Conservation (phyloP, 2,113 vertebrate genomes). For the Labeo rohita region DNA sequence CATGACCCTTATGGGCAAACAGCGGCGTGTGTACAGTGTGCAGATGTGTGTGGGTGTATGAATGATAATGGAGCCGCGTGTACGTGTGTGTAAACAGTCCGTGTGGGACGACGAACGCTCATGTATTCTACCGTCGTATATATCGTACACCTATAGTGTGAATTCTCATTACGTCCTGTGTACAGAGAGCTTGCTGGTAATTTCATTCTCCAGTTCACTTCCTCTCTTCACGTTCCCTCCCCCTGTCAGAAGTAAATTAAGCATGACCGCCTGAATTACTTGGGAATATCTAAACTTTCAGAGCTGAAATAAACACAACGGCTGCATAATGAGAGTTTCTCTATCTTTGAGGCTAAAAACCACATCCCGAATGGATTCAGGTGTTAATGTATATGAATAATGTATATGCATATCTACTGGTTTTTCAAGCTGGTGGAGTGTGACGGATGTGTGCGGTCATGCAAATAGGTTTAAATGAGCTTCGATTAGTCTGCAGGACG, state of each 20-base stretch:
- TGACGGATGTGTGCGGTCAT: neutral
- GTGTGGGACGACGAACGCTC: neutral
- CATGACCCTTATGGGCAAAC: constrained; percentile 15
- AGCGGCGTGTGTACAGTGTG: neutral
- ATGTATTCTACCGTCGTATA: neutral
- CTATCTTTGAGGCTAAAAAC: neutral
- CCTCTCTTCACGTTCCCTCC: neutral
- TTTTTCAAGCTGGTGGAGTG: neutral
- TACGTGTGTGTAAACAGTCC: neutral
- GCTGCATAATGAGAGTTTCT: neutral
- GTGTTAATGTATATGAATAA: neutral
- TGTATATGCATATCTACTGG: neutral
- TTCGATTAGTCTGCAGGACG: neutral
- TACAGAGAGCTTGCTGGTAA: constrained; percentile 30
- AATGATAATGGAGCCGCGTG: constrained; percentile 57
- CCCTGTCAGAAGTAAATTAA: constrained; percentile 24
- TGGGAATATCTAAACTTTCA: constrained; percentile 14
- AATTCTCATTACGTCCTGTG: constrained; percentile 34
- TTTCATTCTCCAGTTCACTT: constrained; percentile 8
- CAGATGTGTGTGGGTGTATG: constrained; percentile 49
- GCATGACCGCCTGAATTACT: constrained; percentile 18
- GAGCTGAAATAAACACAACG: constrained; percentile 19
- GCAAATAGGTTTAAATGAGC: constrained; percentile 2
- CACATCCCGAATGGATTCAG: constrained; percentile 10
- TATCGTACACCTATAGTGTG: neutral